Conservation (phyloP, 2,888 invertebrate genomes). For the Agonopterix heracliana region DNA sequence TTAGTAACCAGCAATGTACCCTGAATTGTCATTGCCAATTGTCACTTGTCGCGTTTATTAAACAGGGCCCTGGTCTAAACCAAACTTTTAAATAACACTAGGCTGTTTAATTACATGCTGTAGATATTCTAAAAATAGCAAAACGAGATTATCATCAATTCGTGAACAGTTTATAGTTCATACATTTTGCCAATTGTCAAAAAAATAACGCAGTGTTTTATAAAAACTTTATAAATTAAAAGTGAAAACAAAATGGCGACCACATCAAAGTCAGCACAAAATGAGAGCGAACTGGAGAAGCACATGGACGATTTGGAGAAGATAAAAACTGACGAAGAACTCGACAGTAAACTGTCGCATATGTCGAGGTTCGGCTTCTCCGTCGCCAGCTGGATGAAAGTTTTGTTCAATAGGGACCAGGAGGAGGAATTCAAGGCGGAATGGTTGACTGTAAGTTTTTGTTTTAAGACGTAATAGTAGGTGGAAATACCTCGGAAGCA, state of each 20-base stretch:
- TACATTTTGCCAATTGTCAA: neutral
- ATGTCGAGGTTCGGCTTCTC: constrained; percentile 41
- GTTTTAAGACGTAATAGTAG: no score
- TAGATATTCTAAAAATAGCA: no score
- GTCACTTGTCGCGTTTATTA: no score
- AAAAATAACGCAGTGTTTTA: neutral
- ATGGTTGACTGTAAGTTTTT: constrained; percentile 55
- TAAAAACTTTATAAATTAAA: neutral
- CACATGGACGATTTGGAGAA: constrained; percentile 41
- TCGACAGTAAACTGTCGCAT: constrained; percentile 36
- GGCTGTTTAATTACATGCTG: no score
- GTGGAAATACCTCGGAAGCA: no score
- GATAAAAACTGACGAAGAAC: constrained; percentile 40
- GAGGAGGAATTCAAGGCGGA: constrained; percentile 48
- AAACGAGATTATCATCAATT: no score
- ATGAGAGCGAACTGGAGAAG: constrained; percentile 39
- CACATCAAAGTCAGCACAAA: neutral
- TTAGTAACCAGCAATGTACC: no score
- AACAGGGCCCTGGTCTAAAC: no score
- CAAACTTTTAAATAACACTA: no score
- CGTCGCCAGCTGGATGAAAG: constrained; percentile 52
- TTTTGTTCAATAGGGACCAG: constrained; percentile 45
- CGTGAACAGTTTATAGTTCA: no score
- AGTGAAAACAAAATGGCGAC: constrained; percentile 16
- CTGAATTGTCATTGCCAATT: no score